A percentile compares a stretch with the other conserved stretches of the same genome.
Evolutionary conservation across 2,797 vertebrate species (phyloP).

Genomic region (Sebastolobus altivelis): DNA sequence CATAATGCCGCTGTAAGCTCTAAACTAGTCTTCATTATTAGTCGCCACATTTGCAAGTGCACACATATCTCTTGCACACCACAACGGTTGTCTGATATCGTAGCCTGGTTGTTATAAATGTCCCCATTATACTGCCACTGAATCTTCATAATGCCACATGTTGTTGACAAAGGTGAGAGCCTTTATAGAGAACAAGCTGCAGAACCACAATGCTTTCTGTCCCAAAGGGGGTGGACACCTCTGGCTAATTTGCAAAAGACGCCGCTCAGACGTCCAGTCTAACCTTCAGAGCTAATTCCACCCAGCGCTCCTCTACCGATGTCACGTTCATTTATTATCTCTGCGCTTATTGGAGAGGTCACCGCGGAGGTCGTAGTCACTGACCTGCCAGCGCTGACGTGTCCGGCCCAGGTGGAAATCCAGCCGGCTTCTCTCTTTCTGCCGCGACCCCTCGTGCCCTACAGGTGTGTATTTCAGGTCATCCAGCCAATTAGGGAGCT

Average conservation of each 20-base stretch:
- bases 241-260: conserved; percentile 14
- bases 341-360: conserved; percentile 33
- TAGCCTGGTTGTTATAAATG: neutral
- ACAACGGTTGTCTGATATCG: neutral
- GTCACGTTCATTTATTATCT: conserved; percentile 39
- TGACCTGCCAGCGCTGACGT: conserved; percentile 34
- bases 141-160: neutral
- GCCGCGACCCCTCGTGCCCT: conserved; percentile 44
- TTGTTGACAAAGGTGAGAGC: conserved; percentile 1
- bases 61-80: neutral
- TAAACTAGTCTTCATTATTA: neutral
- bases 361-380: conserved; percentile 20
- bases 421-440: conserved; percentile 11
- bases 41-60: neutral
- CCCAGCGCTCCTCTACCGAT: neutral
- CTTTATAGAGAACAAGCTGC: neutral
- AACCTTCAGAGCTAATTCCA: conserved; percentile 25
- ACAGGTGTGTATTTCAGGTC: conserved; percentile 62
- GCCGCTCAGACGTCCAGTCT: neutral
- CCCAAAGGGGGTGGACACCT: neutral
- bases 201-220: neutral
- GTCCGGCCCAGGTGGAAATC: conserved; percentile 35
- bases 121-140: neutral
- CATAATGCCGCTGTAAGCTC: neutral
- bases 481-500: conserved; percentile 63